These are phyloP conservation scores for Lynx canadensis DNA, from an alignment of 2,113 vertebrate genomes.

Conservation along the genomic window DNA sequence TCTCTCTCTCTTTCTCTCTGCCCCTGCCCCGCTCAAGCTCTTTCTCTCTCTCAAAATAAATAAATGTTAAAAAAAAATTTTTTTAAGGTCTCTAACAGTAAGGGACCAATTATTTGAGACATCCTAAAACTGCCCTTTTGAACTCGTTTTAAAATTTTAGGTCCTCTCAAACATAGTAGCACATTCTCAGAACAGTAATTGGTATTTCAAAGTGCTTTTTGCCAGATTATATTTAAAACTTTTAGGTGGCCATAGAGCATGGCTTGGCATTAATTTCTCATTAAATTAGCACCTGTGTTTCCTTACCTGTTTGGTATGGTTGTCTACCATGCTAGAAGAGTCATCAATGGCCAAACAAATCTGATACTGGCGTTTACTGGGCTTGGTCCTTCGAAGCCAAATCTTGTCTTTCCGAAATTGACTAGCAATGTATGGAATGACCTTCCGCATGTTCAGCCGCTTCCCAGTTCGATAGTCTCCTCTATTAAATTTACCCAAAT, in stretches of 20 bases:
- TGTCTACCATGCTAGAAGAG: slow-evolving; percentile 98
- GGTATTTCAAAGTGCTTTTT: not conserved
- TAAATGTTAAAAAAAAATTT: not conserved
- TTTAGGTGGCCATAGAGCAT: not conserved
- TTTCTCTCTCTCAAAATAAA: not conserved
- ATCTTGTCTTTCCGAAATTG: slow-evolving; percentile 99
- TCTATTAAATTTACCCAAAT: slow-evolving; percentile 81
- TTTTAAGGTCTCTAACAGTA: not conserved
- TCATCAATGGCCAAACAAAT: slow-evolving; percentile 98
- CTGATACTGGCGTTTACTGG: slow-evolving; percentile 98
- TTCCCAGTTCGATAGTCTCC: slow-evolving; percentile 98
- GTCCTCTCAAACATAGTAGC: not conserved
- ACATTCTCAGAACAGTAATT: not conserved
- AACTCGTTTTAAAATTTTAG: not conserved
- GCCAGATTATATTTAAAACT: not conserved
- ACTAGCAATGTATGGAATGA: slow-evolving; percentile 98
- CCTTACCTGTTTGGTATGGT: slow-evolving; percentile 97
- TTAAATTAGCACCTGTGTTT: not conserved
- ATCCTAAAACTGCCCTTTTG: not conserved
- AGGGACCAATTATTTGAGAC: not conserved
- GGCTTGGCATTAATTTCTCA: not conserved
- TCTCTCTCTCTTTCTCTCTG: too few species aligned
- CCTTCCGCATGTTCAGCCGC: slow-evolving; percentile 98
- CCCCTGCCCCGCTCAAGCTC: too few species aligned
- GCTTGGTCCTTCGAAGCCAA: slow-evolving; percentile 97